Conservation (phyloP, 2,888 invertebrate species). For the Prenolepis imparis region DNA sequence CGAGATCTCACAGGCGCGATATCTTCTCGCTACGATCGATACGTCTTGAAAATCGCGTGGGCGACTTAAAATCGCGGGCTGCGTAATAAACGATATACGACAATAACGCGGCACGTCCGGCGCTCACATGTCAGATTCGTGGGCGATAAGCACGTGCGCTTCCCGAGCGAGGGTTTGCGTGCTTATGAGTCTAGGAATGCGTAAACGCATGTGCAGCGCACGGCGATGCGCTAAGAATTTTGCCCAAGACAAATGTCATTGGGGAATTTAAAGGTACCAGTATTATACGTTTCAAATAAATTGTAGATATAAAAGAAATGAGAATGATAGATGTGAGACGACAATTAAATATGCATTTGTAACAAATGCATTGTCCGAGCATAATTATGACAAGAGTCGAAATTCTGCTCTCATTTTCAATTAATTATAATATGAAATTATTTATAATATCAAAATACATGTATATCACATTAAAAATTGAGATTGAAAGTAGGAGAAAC, state of each 20-base stretch:
- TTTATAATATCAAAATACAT: too few relatives aligned
- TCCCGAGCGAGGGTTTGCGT: slow-evolving; percentile 17
- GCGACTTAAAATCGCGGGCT: not conserved
- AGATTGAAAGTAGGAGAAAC: not conserved
- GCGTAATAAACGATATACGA: slow-evolving; percentile 36
- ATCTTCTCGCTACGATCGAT: slow-evolving; percentile 41
- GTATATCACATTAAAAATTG: too few relatives aligned
- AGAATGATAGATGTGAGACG: not conserved
- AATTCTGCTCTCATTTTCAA: not conserved
- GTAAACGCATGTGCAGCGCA: not conserved
- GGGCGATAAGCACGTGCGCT: slow-evolving; percentile 42
- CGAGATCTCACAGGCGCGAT: slow-evolving; percentile 27
- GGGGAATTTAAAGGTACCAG: not conserved
- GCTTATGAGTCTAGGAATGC: slow-evolving; percentile 7
- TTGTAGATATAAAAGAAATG: not conserved
- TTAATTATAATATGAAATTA: too few relatives aligned
- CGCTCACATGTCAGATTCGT: slow-evolving; percentile 28
- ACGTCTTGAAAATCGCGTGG: slow-evolving; percentile 36
- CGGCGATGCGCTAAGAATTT: slow-evolving; percentile 25
- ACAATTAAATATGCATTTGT: not conserved
- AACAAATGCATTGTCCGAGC: not conserved
- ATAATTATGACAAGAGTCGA: not conserved
- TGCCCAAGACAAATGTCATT: not conserved
- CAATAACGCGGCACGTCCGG: slow-evolving; percentile 34
- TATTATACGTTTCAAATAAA: not conserved